Evolutionary conservation across 2,888 invertebrate genomes (phyloP).

Genomic region (Caenorhabditis becei): DNA sequence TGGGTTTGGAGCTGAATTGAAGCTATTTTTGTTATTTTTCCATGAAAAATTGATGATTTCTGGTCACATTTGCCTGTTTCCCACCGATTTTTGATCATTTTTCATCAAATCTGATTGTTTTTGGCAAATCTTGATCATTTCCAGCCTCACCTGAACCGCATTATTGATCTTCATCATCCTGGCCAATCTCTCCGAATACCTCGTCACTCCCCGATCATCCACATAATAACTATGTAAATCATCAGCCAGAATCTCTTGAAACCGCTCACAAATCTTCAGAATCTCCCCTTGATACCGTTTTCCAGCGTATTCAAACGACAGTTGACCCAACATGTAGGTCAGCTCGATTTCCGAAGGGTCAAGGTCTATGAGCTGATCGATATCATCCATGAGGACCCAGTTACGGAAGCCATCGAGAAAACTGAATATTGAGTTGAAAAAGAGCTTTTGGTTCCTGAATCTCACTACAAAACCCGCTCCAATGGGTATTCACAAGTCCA

Average conservation of each 20-base stretch:
- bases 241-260: constrained; percentile 25
- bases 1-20: too few relatives aligned
- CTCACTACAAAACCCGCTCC: constrained; percentile 36
- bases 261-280: constrained; percentile 22
- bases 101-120: too few relatives aligned
- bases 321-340: constrained; percentile 54
- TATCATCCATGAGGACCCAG: not conserved
- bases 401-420: constrained; percentile 37
- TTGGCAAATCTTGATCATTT: too few relatives aligned
- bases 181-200: constrained; percentile 55
- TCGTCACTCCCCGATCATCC: constrained; percentile 17
- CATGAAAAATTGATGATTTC: too few relatives aligned
- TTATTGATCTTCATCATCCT: constrained; percentile 63
- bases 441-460: too few relatives aligned
- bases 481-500: constrained; percentile 21
- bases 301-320: constrained; percentile 55
- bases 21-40: too few relatives aligned
- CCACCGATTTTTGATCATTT: too few relatives aligned
- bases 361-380: constrained; percentile 9
- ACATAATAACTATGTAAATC: constrained; percentile 48
- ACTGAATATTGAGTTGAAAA: too few relatives aligned
- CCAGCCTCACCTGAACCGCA: constrained; percentile 33
- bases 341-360: constrained; percentile 44
- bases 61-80: too few relatives aligned
- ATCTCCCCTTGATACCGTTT: constrained; percentile 40